Conservation (phyloP, 2,113 vertebrate genomes). For the Callorhinus ursinus region DNA sequence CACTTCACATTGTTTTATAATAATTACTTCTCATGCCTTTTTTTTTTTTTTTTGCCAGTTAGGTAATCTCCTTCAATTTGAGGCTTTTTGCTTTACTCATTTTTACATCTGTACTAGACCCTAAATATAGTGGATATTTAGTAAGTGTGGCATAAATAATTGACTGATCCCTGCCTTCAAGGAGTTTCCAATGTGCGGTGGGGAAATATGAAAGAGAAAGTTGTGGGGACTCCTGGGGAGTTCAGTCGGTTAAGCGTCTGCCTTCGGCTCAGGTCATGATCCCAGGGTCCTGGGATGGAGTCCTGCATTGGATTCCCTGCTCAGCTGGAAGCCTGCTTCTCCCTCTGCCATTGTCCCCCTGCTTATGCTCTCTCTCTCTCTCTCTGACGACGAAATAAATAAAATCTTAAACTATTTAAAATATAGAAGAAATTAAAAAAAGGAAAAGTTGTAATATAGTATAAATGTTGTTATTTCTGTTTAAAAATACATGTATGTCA, state of each 20-base stretch:
- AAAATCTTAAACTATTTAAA: background rate
- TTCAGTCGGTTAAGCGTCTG: too few relatives aligned
- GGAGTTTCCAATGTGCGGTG: background rate
- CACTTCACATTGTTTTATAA: background rate
- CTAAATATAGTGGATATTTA: conserved; percentile 4
- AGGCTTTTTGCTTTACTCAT: background rate
- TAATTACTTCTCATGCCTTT: background rate
- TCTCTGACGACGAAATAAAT: too few relatives aligned
- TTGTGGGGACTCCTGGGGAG: too few relatives aligned
- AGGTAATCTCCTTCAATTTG: background rate
- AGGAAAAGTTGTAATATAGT: background rate
- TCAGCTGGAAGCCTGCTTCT: too few relatives aligned
- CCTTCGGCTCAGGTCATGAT: too few relatives aligned
- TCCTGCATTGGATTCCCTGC: too few relatives aligned
- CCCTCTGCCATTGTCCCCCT: too few relatives aligned
- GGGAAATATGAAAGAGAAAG: background rate
- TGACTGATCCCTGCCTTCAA: conserved; percentile 33
- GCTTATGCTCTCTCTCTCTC: too few relatives aligned
- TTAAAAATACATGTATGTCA: background rate
- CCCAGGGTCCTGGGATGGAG: too few relatives aligned
- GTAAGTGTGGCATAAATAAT: background rate
- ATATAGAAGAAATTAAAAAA: background rate
- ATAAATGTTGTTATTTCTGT: background rate
- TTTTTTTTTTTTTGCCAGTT: background rate
- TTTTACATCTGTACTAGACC: background rate